A percentile compares a stretch with the other conserved stretches of the same genome.
phyloP scores from a whole-genome alignment of 2,797 vertebrate genomes.

The Mormyrus hasselquistii region DNA sequence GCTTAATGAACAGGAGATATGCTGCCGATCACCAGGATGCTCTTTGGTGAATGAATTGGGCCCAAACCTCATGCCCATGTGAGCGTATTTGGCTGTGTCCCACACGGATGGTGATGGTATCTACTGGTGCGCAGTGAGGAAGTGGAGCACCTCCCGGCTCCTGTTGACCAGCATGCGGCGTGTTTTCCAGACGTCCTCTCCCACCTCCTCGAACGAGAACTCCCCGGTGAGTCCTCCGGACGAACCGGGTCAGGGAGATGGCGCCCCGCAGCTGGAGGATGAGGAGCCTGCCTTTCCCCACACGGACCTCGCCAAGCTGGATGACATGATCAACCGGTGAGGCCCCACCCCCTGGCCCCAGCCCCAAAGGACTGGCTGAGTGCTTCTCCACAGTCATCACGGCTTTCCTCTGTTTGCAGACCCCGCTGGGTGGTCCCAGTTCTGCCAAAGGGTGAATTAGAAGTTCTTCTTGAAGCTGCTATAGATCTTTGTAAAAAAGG shows the following conservation, averaged over 20 bases:
- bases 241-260: slow-evolving; percentile 85
- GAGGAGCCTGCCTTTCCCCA: slow-evolving; percentile 99
- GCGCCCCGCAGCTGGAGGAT: slow-evolving; percentile 87
- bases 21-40: neutral
- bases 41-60: neutral
- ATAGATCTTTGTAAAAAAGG: slow-evolving; percentile 99
- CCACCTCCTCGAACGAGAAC: slow-evolving; percentile 98
- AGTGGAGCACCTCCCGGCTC: neutral
- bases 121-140: neutral
- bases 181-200: slow-evolving; percentile 79
- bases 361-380: neutral
- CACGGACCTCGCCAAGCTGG: slow-evolving; percentile 96
- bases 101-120: neutral
- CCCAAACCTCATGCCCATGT: neutral
- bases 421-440: slow-evolving; percentile 99
- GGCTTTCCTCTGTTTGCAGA: slow-evolving; percentile 52
- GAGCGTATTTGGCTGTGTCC: neutral
- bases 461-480: slow-evolving; percentile 99
- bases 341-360: neutral
- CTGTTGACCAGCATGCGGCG: neutral
- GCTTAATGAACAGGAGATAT: neutral
- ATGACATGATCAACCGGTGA: slow-evolving; percentile 99
- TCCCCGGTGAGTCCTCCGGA: slow-evolving; percentile 95
- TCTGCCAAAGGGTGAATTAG: slow-evolving; percentile 98
- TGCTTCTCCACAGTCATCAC: neutral